A percentile compares a stretch with the other conserved stretches of the same genome.
phyloP scores from a whole-genome alignment of 2,797 vertebrate species.

The Emydoidea blandingii region DNA sequence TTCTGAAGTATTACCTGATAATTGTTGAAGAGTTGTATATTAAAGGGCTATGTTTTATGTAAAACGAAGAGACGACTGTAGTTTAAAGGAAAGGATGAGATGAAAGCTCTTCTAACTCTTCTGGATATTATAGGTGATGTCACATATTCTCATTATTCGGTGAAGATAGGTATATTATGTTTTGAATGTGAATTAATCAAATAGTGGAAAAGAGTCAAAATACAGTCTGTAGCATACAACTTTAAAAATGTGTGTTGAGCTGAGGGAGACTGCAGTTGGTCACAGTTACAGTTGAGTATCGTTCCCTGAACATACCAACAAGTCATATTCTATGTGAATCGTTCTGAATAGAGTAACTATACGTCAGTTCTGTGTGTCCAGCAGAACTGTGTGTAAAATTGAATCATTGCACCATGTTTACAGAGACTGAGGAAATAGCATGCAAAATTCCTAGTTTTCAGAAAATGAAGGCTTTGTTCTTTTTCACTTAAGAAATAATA shows the following conservation, averaged over 20 bases:
- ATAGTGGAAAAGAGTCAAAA: background rate
- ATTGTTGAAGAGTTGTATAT: background rate
- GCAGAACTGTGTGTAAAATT: background rate
- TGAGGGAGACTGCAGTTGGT: background rate
- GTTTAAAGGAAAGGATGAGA: background rate
- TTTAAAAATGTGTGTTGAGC: background rate
- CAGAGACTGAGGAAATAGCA: background rate
- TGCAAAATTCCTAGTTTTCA: background rate
- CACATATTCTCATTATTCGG: background rate
- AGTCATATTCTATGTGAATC: background rate
- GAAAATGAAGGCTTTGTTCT: background rate
- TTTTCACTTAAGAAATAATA: background rate
- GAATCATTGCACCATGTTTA: background rate
- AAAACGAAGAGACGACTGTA: background rate
- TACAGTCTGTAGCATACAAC: background rate
- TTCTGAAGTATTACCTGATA: conserved; percentile 36
- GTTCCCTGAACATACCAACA: background rate
- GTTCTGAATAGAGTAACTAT: background rate
- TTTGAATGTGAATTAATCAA: background rate
- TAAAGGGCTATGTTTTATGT: conserved; percentile 3
- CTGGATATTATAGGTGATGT: background rate
- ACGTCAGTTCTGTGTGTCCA: background rate
- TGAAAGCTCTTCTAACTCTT: background rate
- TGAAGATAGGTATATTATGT: background rate
- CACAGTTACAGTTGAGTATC: background rate